Percentiles rank a stretch among this genome's conserved stretches.
Conservation (phyloP, 2,113 vertebrate genomes). For the Xiphorhynchus elegans region DNA sequence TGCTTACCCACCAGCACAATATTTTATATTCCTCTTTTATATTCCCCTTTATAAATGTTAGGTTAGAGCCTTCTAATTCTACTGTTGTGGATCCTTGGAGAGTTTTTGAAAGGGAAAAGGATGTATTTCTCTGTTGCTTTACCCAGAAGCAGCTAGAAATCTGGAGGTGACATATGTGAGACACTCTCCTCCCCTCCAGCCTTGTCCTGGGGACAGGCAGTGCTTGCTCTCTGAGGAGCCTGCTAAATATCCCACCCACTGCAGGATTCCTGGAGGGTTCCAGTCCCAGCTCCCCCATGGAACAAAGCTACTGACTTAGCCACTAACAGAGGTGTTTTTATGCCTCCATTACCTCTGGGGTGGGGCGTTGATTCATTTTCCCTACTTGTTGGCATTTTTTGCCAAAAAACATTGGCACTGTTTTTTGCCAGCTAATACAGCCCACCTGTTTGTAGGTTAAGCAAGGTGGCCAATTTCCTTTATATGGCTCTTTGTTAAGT, state of each 20-base stretch:
- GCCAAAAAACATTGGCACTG: no score
- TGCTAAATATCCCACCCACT: background rate
- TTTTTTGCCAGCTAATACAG: background rate
- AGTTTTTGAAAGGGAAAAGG: background rate
- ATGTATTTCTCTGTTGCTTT: background rate
- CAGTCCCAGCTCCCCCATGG: background rate
- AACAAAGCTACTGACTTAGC: background rate
- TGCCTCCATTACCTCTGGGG: background rate
- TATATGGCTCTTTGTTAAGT: background rate
- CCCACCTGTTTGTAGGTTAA: background rate
- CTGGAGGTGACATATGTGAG: background rate
- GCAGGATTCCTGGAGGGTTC: background rate
- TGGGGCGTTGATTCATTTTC: background rate
- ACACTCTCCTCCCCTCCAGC: background rate
- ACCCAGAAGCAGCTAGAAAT: background rate
- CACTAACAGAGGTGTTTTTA: background rate
- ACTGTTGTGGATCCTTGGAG: conserved; percentile 11
- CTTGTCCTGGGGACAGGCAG: background rate
- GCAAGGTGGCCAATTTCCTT: background rate
- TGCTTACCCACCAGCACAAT: background rate
- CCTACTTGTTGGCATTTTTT: background rate
- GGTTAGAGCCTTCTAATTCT: conserved; percentile 14
- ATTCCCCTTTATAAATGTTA: background rate
- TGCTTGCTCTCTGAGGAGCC: background rate
- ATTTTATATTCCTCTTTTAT: background rate